Conservation (phyloP, 2,888 invertebrate genomes). For the Melanophora roralis region DNA sequence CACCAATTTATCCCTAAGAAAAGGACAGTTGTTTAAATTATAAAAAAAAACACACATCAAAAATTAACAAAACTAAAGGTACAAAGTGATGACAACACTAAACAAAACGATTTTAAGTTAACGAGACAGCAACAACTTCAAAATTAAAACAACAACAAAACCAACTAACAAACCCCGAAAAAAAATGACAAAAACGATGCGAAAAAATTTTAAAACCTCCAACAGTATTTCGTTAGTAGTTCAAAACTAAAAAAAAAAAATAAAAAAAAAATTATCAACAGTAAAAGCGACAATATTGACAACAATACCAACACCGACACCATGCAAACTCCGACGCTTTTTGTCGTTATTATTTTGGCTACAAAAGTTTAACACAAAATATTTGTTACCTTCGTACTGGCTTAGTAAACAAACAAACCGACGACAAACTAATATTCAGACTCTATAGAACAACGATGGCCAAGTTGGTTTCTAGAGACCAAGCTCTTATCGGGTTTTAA, state of each 20-base stretch:
- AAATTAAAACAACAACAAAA: background rate
- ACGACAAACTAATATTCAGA: background rate
- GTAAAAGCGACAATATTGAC: conserved; percentile 45
- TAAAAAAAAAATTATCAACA: conserved; percentile 30
- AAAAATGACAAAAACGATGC: conserved; percentile 51
- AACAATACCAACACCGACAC: conserved; percentile 42
- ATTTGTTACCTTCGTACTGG: conserved; percentile 34
- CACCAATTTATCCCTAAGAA: background rate
- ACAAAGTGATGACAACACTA: conserved; percentile 52
- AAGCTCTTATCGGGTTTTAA: too few species aligned
- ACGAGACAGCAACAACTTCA: conserved; percentile 40
- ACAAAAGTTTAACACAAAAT: conserved; percentile 27
- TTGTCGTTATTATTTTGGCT: background rate
- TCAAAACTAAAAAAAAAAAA: conserved; percentile 21
- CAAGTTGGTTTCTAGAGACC: too few species aligned
- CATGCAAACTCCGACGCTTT: conserved; percentile 26
- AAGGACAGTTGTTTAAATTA: conserved; percentile 38
- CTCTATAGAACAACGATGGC: too few species aligned
- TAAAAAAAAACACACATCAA: conserved; percentile 19
- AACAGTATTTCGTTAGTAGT: background rate
- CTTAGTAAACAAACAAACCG: conserved; percentile 21
- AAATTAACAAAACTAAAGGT: conserved; percentile 15
- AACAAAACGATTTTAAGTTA: conserved; percentile 58
- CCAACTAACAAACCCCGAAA: conserved; percentile 14
- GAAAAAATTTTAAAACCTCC: conserved; percentile 15